Evolutionary conservation across 2,888 invertebrate genomes (phyloP), one percentile per base, ranked within the genome.

Genomic region (Eretmocerus hayati): DNA sequence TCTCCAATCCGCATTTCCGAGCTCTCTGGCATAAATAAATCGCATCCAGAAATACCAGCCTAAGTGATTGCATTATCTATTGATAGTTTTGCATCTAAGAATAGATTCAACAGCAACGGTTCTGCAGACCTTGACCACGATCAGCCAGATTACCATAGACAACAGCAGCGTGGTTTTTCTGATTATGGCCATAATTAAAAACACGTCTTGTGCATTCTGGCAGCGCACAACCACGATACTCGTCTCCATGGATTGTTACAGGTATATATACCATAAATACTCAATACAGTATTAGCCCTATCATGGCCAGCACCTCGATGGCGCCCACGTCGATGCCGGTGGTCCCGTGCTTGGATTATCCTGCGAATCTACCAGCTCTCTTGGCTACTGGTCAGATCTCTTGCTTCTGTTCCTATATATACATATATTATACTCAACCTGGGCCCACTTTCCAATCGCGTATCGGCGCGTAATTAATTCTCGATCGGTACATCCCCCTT

Each of bases 151-250:
- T 67, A 67, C 65, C 66, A 66, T 67, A 67, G 65, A 66, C 67
- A 66, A 57, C n/a, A n/a, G n/a, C n/a, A n/a, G n/a, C n/a, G n/a
- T n/a, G n/a, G n/a, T n/a, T n/a, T n/a, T n/a, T n/a, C n/a, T n/a
- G 66, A 70, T 69, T 69, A 70, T 69, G 68, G 69, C 67, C 66
- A 70, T 70, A 70, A 70, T 69, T 69, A 69, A 70, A 70, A 70
- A 69, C 65, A 69, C 65, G 66, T 64, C 61, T 63, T 55, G 50
- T 50, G 43, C 37, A 30, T 21, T 31, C 54, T 36, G 40, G 50
- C 53, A 53, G 54, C 54, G 53, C 56, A 55, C 13, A 30, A 30
- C 8, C 30, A 9, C 30, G 30, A 8, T 30, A 13, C 8, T 13
- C 30, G 30, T 8, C 30, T 30, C 8, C 30, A 30, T 8, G n/a